Evolutionary conservation across 2,888 invertebrate genomes (phyloP).

Genomic region (Gymnosoma rotundatum): DNA sequence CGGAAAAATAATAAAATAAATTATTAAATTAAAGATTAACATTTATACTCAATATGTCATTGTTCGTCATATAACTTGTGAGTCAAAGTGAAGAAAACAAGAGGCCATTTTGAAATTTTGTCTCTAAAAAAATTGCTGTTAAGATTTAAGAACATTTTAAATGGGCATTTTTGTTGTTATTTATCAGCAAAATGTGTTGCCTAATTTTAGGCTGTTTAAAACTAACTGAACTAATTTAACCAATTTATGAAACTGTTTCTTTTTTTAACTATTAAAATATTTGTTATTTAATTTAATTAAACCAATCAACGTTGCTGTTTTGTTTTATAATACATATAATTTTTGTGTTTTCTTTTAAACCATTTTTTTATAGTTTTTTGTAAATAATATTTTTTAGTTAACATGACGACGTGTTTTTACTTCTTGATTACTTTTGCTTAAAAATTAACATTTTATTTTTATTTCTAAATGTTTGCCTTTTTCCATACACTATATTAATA

Average conservation of each 20-base stretch:
- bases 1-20: too few species aligned
- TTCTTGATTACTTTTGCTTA: constrained; percentile 51
- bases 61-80: too few species aligned
- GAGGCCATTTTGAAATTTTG: neutral
- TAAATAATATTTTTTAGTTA: constrained; percentile 76
- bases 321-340: constrained; percentile 59
- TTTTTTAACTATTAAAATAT: constrained; percentile 15
- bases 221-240: neutral
- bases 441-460: constrained; percentile 53
- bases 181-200: constrained; percentile 17
- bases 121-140: neutral
- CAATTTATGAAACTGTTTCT: neutral
- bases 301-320: constrained; percentile 44
- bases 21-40: too few species aligned
- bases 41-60: too few species aligned
- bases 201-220: neutral
- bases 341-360: constrained; percentile 14
- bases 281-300: constrained; percentile 32
- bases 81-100: too few species aligned
- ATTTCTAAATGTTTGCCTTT: constrained; percentile 51
- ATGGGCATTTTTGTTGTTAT: neutral
- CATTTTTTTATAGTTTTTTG: constrained; percentile 63
- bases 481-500: constrained; percentile 44
- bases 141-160: neutral
- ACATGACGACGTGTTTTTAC: constrained; percentile 79